Base-by-base conservation (phyloP, 2,797 vertebrate genomes). In the Petrocephalus schoutedeni region DNA sequence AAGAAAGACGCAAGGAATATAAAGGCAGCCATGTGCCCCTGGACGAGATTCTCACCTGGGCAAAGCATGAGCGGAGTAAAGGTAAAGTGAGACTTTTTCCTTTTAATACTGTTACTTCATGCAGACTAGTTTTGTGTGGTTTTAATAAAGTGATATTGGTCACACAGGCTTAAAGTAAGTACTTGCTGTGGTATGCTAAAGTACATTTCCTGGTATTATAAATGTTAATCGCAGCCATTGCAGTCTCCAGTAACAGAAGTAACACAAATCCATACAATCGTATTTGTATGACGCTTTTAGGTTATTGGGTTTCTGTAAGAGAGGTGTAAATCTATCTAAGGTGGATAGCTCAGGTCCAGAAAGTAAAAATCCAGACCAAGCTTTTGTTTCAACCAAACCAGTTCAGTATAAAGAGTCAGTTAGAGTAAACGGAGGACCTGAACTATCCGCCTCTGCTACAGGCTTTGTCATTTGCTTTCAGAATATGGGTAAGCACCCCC, bases 1-100 rank as follows among this genome's bases (percentile, higher is more conserved):
- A 98, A 77, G 98, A 98, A 87, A 97, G 97, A 89, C 98, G 97
- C 91, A 98, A 97, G 94, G 97, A 98, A 91, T 98, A 97, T 89
- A 89, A 93, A 89, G 95, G 96, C 88, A 96, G 96, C 49, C 97
- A 95, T 82, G 91, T 97, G 91, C 89, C 94, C 0, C 88, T 99
- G 95, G 97, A 97, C 90, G 94, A 93, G 92, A 96, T 99, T 90
- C 92, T 95, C 0, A 95, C 96, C 0, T 98, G 98, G 97, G 96
- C 96, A 92, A 94, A 96, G 84, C 95, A 96, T 88, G 93, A 96
- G 88, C 97, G 96, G 90, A 95, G 91, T 87, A 95, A 94, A 94
- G 91, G 96, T 96, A 93, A 93, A 92, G 86, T 19, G 57, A 57
- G 8, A 14, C 0, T 84, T 9, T 21, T 56, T 54, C 74, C 2